Base-by-base conservation (phyloP, 2,888 invertebrate species). In the Rugalucina vietnamica region DNA sequence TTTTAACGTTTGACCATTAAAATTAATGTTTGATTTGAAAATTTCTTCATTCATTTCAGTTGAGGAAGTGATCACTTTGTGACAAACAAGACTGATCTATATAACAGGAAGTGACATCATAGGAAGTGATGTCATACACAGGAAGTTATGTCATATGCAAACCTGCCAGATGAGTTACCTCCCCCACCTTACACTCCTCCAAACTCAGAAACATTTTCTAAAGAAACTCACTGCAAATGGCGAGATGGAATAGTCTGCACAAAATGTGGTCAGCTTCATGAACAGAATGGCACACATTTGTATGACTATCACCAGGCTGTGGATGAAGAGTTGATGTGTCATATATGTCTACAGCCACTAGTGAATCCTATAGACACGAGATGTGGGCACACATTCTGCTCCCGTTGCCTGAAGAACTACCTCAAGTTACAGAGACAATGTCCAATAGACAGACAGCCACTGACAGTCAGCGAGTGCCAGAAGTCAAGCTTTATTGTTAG, bases 291-390 rank as follows among this genome's bases (percentile, higher is more conserved):
- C 21, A 93, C 95, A 29, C 95, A 95, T 89, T 91, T 95, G 72
- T 95, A 95, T 85, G 95, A 95, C 91, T 95, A 95, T 90, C 93
- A 93, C 82, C 94, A 94, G 79, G 93, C 95, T 70, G 95, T 95
- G 49, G 95, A 95, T 86, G 95, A 95, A 90, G 95, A 95, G 79
- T 91, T 95, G 65, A 94, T 94, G 88, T 95, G 95, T 85, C 95
- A 95, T 88, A 94, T 95, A 81, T 95, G 95, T 89, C 93, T 95
- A 32, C 95, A 95, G 91, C 95, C 95, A 0, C 91, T 95, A 82
- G 95, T 95, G 77, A 94, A 94, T 74, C 95, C 95, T 2, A 88
- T 95, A 74, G 95, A 95, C 92, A 94, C 95, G 0, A 91, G 90
- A 85, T 95, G 95, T 84, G 94, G 94, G 34, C 94, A 94, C 85